Percentiles rank a stretch among this genome's conserved stretches.
Conservation (phyloP, 2,113 vertebrate genomes). For the Jacana jacana region DNA sequence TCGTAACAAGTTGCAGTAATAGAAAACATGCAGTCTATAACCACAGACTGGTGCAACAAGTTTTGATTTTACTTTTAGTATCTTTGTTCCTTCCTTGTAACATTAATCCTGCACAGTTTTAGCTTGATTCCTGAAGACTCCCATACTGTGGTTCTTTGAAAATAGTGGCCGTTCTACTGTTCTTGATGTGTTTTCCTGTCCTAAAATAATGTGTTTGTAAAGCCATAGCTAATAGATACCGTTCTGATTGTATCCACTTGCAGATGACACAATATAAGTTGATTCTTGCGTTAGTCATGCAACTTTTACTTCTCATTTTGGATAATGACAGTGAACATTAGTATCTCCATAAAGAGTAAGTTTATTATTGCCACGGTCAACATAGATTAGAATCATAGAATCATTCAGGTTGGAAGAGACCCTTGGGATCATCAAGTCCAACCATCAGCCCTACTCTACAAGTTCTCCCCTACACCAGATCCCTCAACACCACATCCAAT, state of each 20-base stretch:
- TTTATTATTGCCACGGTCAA: background rate
- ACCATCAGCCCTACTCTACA: no score
- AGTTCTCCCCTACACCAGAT: no score
- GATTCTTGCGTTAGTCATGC: background rate
- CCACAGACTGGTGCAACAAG: background rate
- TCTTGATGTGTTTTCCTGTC: background rate
- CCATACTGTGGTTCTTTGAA: background rate
- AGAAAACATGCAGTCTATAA: background rate
- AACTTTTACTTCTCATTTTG: background rate
- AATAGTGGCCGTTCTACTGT: background rate
- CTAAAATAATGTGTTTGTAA: background rate
- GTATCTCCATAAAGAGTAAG: background rate
- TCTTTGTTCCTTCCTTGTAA: background rate
- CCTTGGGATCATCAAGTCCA: no score
- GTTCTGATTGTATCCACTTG: background rate
- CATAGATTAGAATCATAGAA: no score
- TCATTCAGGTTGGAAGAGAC: no score
- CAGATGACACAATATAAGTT: background rate
- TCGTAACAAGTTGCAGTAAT: background rate
- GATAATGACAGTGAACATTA: background rate
- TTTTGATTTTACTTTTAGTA: background rate
- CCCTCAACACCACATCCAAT: no score
- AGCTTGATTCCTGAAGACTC: background rate
- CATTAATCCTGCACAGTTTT: background rate
- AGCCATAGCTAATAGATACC: background rate